Evolutionary conservation across 37 sponge, comb jelly and placozoan genomes (phyloP), one percentile per base, ranked within the genome.

Genomic region (Bolinopsis microptera): DNA sequence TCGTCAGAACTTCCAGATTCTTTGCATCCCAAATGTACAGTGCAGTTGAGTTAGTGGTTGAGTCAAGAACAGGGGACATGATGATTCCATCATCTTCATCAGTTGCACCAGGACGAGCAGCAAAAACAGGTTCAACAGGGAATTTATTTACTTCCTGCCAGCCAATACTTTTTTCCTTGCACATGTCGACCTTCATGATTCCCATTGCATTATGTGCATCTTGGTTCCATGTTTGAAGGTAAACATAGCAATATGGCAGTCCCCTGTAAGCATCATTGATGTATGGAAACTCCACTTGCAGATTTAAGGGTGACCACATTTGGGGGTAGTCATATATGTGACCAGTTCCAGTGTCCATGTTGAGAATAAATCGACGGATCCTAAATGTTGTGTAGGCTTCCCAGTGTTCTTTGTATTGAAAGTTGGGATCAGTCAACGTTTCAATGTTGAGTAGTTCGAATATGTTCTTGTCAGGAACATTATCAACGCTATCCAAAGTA

Each of bases 11-110:
- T 27, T 86, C 90, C 2, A 86, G 31, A 86, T 41, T 86, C 26
- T 86, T 86, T 24, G 90, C 90, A 86, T 86, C 48, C 90, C 90
- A 86, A 86, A 86, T 27, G 39, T 86, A 86, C 0, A 86, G 61
- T 8, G 41, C 8, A 5, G 61, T 86, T 26, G 41, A 41, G 61
- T 41, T 41, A 40, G 8, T 34, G 25, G 41, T 26, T 36, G 90
- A 39, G 31, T 86, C 90, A 41, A 86, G 31, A 27, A 86, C 90
- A 41, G 90, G 90, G 18, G 90, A 39, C 27, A 86, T 13, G 1
- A 86, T 41, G 5, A 86, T 38, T n/a, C 90, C 90, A 86, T 86
- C 90, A 86, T 86, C 90, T 41, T 86, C 90, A 30, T 86, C 90
- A 86, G 30, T n/a, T 36, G 30, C 41, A 86, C 28, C 61, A 86